These are phyloP conservation scores for Dendrocincla fuliginosa DNA, from an alignment of 2,797 vertebrate genomes.

Conservation along the genomic window DNA sequence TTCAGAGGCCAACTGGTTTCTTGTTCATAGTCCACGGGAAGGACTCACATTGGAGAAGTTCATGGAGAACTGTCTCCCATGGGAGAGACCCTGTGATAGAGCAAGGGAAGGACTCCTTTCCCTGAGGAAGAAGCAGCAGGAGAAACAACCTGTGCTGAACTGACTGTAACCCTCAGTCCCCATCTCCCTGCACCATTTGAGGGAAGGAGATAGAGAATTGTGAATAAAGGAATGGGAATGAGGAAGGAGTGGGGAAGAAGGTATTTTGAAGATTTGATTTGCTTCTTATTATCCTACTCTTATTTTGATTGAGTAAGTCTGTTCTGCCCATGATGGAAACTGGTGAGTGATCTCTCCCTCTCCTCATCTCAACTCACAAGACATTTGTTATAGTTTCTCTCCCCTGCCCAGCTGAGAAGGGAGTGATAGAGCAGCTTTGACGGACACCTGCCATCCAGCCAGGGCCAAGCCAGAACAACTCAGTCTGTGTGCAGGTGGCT, in stretches of 20 bases:
- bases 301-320: background rate
- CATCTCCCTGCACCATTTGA: rapidly evolving
- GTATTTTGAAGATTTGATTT: background rate
- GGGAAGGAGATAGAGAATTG: rapidly evolving
- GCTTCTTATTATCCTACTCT: background rate
- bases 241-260: background rate
- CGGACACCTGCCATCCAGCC: too few relatives aligned
- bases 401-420: background rate
- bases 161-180: background rate
- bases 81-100: background rate
- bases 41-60: rapidly evolving
- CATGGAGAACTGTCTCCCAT: background rate
- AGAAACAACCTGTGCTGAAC: rapidly evolving
- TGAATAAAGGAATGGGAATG: rapidly evolving
- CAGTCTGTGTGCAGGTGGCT: background rate
- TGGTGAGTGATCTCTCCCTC: background rate
- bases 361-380: background rate
- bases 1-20: too few relatives aligned
- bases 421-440: background rate
- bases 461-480: background rate
- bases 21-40: background rate
- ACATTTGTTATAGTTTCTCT: background rate
- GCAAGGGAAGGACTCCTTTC: background rate
- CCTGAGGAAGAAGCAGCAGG: background rate
- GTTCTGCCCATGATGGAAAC: background rate